Evolutionary conservation across 2,888 invertebrate genomes (phyloP), one percentile per base, ranked within the genome.

Genomic region (Erynnis tages): DNA sequence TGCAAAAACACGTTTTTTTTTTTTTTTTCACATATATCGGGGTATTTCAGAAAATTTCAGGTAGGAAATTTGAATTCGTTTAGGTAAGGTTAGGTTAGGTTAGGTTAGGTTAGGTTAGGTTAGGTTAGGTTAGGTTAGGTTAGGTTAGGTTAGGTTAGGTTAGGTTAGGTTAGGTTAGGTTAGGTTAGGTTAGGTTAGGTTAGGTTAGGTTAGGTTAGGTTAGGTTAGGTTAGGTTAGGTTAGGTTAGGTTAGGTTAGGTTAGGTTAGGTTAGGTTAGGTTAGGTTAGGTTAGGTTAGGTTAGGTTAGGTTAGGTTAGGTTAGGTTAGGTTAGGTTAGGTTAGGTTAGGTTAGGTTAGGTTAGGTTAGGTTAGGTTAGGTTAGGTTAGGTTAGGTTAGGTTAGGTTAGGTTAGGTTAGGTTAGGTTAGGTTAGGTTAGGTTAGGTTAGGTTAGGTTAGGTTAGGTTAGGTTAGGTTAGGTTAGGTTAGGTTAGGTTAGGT

Each of bases 161-260:
- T 55, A 54, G 54, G 54, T 53, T 53, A 52, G 55, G 52, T 55
- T 49, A 53, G 49, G 49, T 49, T 49, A 53, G 48, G 53, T 49
- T 53, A 50, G 40, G 47, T 54, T 54, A 54, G 50, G 50, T 54
- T 53, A 53, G 53, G 50, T 53, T 56, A 50, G 53, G 56, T 56
- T 56, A 56, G 56, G 56, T 56, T 56, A 56, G 56, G 56, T 56
- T 56, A 54, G 56, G 53, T 55, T 54, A 54, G 57, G 52, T 55
- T 55, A 52, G 55, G 55, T 55, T 55, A 55, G 57, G 57, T 55
- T 55, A 55, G 55, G 55, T 55, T 54, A 54, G 57, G 57, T 58
- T 58, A 55, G 57, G 57, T 58, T 57, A 57, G 57, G 57, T 55
- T 55, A 53, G 54, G 57, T 58, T 58, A 55, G 57, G 57, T 58